These are phyloP conservation scores for Ditylenchus dipsaci DNA, from an alignment of 1,140 invertebrate genomes.

Conservation along the genomic window DNA sequence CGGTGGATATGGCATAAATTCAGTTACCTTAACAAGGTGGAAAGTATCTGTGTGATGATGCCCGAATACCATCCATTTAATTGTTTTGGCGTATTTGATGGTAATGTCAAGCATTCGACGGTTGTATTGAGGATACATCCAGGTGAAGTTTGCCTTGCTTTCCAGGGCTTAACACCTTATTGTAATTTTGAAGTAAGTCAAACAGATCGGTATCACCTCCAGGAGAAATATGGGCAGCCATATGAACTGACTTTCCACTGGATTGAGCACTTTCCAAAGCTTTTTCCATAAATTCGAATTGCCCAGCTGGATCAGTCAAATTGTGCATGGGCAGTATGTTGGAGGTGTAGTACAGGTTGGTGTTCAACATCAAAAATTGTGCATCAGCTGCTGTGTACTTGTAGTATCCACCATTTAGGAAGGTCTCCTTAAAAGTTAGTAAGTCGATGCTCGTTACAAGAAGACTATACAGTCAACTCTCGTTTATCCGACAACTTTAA, in stretches of 20 bases:
- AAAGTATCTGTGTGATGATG: conserved; percentile 56
- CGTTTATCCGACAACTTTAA: no score
- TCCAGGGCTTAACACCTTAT: conserved; percentile 36
- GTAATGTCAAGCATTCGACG: conserved; percentile 41
- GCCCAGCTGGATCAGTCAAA: conserved; percentile 43
- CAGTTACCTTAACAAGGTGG: conserved; percentile 41
- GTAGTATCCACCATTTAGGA: conserved; percentile 52
- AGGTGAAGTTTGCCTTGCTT: conserved; percentile 24
- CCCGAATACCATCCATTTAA: conserved; percentile 54
- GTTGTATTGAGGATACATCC: conserved; percentile 49
- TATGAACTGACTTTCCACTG: conserved; percentile 32
- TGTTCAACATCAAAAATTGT: conserved; percentile 48
- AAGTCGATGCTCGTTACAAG: no score
- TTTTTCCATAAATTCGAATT: conserved; percentile 49
- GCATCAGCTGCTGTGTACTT: conserved; percentile 21
- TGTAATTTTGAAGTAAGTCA: no score
- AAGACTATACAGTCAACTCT: no score
- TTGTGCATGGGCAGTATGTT: conserved; percentile 41
- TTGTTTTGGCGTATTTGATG: conserved; percentile 32
- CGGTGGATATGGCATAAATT: no score
- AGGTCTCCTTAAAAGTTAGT: conserved; percentile 41
- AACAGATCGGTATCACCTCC: conserved; percentile 33
- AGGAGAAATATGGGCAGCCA: conserved; percentile 51
- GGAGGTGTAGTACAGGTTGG: conserved; percentile 51
- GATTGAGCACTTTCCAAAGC: conserved; percentile 32